Base-by-base conservation (phyloP, 2,113 vertebrate species). In the Phylloscopus trochiloides region DNA sequence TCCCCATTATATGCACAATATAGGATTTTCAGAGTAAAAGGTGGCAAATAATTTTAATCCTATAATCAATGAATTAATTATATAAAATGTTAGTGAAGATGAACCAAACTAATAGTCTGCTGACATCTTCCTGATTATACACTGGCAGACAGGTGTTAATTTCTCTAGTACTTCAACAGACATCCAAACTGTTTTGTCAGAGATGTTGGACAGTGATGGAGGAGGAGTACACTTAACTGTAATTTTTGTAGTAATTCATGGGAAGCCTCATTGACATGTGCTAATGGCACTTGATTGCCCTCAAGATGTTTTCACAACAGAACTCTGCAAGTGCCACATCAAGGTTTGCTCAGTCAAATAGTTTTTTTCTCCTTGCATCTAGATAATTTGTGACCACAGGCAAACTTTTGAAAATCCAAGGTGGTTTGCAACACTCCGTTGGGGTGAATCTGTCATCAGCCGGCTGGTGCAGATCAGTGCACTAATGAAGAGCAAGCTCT, bases 61-160 rank as follows among this genome's bases (percentile, higher is more conserved):
- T 93, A 91, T 98, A 98, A 98, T 98, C 98, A 98, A 98, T 96
- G 97, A 96, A 98, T 98, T 98, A 98, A 98, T 98, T 98, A 97
- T 98, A 97, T 97, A 97, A 98, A 98, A 93, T 43, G 32, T 96
- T 97, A 97, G 97, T 97, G 96, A 97, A 98, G 97, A 98, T 97
- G 97, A 97, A 98, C 98, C 96, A 98, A 98, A 98, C 98, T 98
- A 98, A 98, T 98, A 98, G 97, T 97, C 97, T 98, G 94, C 97
- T 97, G 97, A 97, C 97, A 98, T 97, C 94, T 94, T 96, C 96
- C 97, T 98, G 97, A 98, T 98, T 98, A 97, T 98, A 89, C 97
- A 98, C 97, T 98, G 97, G 96, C 98, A 99, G 98, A 97, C 97
- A 98, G 96, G 96, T 98, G 97, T 97, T 98, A 97, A 98, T 98